Base-by-base conservation (phyloP, 2,797 vertebrate species). In the Chelidonichthys spinosus region DNA sequence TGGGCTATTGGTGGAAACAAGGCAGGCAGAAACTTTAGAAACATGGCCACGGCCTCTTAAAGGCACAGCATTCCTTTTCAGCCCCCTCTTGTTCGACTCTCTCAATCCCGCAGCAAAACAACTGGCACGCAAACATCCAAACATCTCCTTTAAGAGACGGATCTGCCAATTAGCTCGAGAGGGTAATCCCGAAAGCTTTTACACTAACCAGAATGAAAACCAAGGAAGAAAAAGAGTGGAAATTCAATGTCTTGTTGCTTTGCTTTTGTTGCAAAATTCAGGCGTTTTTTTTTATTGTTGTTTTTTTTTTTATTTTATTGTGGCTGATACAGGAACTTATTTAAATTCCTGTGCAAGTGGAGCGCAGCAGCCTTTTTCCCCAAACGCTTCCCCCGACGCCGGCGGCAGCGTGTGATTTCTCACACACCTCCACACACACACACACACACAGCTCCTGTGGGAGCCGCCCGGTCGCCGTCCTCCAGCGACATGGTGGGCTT, bases 1-100 rank as follows among this genome's bases (percentile, higher is more conserved):
- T 95, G 95, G 94, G 93, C 94, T 95, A 95, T 95, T 95, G 95
- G 95, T 94, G 93, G 93, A 95, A 95, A 95, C 95, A 95, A 95
- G 92, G 89, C 94, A 95, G 93, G 94, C 94, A 95, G 95, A 95
- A 95, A 95, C 94, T 95, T 95, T 95, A 95, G 95, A 95, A 94
- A 94, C 93, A 92, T 84, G 90, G 92, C 91, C 91, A 90, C 93
- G 63, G 93, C 93, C 94, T 93, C 94, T 95, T 95, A 95, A 95
- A 95, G 95, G 93, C 90, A 93, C 94, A 95, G 94, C 82, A 82
- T 89, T 93, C 91, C 92, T 90, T 93, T 92, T 92, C 87, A 92
- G 79, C 75, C 43, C 64, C 63, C 81, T 25, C 49, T 68, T 69
- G 85, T 86, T 88, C 90, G 83, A 69, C 82, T 90, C 86, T 76